These are phyloP conservation scores for Sinotaia quadrata DNA, from an alignment of 2,888 invertebrate species.

Conservation along the genomic window DNA sequence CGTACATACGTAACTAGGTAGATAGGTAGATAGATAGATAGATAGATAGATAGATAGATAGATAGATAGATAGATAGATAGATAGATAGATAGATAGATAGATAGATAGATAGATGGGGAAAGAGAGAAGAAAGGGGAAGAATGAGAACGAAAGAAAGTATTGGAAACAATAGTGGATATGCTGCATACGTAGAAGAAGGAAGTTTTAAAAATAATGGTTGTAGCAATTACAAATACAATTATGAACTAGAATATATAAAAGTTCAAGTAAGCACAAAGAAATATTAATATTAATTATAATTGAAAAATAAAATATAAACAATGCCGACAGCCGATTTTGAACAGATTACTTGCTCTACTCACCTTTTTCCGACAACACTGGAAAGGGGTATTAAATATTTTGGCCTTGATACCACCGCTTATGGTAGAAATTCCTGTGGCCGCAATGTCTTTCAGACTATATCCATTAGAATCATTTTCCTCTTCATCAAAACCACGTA, in stretches of 20 bases:
- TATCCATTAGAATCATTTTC: conserved; percentile 18
- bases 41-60: not conserved
- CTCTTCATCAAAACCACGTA: not conserved
- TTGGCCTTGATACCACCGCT: conserved; percentile 34
- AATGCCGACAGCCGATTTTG: not conserved
- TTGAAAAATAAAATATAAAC: not conserved
- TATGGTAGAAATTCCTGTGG: conserved; percentile 29
- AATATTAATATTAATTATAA: not conserved
- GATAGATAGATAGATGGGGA: not conserved
- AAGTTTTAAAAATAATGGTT: no score
- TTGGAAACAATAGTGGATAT: no score
- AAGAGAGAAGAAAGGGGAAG: not conserved
- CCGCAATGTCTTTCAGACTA: conserved; percentile 27
- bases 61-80: not conserved
- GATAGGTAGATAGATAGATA: no score
- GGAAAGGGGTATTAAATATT: conserved; percentile 32
- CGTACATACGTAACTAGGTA: no score
- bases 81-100: not conserved
- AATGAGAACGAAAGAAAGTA: not conserved
- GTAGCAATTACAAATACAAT: no score
- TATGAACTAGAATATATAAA: no score
- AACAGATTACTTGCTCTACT: no score
- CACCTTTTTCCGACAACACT: conserved; percentile 30
- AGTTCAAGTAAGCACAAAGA: no score
- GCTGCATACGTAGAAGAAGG: no score